A percentile compares a stretch with the other conserved stretches of the same genome.
phyloP scores from a whole-genome alignment of 2,888 invertebrate genomes.

The Merodon equestris region DNA sequence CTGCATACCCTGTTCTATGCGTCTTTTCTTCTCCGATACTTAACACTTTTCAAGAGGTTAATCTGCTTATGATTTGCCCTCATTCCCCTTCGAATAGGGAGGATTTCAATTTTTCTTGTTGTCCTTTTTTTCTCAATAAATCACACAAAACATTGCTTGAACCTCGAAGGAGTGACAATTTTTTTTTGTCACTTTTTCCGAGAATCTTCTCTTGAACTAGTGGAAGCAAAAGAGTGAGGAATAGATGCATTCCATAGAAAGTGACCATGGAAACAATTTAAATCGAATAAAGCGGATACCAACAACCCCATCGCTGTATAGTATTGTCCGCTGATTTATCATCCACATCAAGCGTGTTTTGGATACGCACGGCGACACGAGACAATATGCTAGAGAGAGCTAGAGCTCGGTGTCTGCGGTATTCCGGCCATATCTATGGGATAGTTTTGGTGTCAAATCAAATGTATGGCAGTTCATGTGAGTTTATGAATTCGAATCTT shows the following conservation, averaged over 20 bases:
- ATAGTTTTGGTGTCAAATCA: constrained; percentile 62
- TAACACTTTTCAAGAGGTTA: constrained; percentile 66
- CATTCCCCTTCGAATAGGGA: constrained; percentile 13
- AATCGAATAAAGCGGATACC: constrained; percentile 44
- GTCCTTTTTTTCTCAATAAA: constrained; percentile 42
- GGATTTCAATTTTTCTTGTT: constrained; percentile 18
- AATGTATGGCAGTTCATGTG: constrained; percentile 49
- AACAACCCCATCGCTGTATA: constrained; percentile 2
- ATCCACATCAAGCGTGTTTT: constrained; percentile 1
- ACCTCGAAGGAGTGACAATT: constrained; percentile 41
- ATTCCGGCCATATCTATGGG: constrained; percentile 21
- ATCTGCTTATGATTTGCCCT: constrained; percentile 52
- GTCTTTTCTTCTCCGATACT: constrained; percentile 38
- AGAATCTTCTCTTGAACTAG: constrained; percentile 23
- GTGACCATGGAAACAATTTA: constrained; percentile 54
- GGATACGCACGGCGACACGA: constrained; percentile 7
- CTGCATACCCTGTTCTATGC: neutral
- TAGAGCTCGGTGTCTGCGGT: constrained; percentile 13
- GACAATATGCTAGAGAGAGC: constrained; percentile 26
- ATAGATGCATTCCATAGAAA: constrained; percentile 13
- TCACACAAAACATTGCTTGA: constrained; percentile 39
- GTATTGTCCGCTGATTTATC: constrained; percentile 61
- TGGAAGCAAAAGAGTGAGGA: constrained; percentile 4
- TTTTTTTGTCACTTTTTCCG: constrained; percentile 45
- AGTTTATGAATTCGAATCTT: constrained; percentile 43